Percentiles rank a stretch among this genome's conserved stretches.
Evolutionary conservation across 64 coral and sea anemone species (phyloP).

Genomic region (Cladopsammia gracilis): DNA sequence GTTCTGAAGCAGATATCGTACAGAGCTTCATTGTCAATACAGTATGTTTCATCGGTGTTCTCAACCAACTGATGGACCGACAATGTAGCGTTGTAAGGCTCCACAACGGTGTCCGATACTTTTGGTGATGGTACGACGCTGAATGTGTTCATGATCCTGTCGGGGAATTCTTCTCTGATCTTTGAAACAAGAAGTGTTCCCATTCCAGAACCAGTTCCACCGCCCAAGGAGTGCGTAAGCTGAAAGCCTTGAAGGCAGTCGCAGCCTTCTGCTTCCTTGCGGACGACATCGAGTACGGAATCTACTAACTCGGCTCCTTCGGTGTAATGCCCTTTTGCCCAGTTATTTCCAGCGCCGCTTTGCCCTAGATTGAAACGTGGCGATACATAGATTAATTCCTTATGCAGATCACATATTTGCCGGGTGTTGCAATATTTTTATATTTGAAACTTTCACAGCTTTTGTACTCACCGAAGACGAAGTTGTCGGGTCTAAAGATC

Average conservation of each 20-base stretch:
- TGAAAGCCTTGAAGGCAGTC: constrained; percentile 44
- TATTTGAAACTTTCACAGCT: too few species aligned
- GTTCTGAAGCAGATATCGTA: constrained; percentile 58
- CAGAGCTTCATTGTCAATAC: constrained; percentile 49
- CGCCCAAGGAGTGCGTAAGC: constrained; percentile 45
- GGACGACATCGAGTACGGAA: constrained; percentile 13
- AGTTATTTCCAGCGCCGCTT: constrained; percentile 43
- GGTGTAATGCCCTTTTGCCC: constrained; percentile 55
- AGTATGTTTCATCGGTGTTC: constrained; percentile 51
- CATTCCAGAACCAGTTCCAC: constrained; percentile 52
- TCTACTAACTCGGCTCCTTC: constrained; percentile 44
- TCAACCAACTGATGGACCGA: constrained; percentile 47
- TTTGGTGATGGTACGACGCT: constrained; percentile 39
- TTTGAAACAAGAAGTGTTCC: constrained; percentile 36
- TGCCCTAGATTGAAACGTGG: neutral
- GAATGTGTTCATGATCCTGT: constrained; percentile 41
- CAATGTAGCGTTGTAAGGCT: constrained; percentile 52
- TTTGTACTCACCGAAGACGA: too few species aligned
- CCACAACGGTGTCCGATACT: constrained; percentile 46
- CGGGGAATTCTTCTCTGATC: constrained; percentile 36
- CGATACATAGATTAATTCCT: neutral
- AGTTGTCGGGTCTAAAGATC: too few species aligned
- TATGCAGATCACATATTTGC: too few species aligned
- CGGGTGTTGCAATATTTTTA: too few species aligned
- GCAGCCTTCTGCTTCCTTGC: constrained; percentile 47